Evolutionary conservation across 2,888 invertebrate genomes (phyloP).

Genomic region (Globia sparganii): DNA sequence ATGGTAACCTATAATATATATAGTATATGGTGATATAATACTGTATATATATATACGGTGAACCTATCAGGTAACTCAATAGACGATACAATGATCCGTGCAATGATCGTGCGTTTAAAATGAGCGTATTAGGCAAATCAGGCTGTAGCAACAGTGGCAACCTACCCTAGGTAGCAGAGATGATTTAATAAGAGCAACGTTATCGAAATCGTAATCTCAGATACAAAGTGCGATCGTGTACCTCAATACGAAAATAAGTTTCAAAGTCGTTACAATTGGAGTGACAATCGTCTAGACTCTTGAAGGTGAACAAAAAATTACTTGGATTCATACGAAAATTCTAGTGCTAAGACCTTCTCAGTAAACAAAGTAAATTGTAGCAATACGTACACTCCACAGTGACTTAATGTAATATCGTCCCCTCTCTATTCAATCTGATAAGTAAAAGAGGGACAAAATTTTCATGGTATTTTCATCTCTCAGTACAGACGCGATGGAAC

Average conservation of each 20-base stretch:
- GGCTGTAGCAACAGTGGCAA: background rate
- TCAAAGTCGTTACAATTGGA: conserved; percentile 79
- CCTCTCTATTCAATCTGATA: conserved; percentile 80
- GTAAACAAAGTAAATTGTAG: conserved; percentile 84
- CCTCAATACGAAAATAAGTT: conserved; percentile 75
- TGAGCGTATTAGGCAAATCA: conserved; percentile 18
- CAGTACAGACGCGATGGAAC: conserved; percentile 87
- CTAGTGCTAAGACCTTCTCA: conserved; percentile 76
- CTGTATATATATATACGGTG: too few species aligned
- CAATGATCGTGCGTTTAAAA: conserved; percentile 21
- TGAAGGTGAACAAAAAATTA: conserved; percentile 84
- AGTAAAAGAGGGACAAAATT: conserved; percentile 82
- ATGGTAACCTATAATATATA: too few species aligned
- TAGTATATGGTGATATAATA: too few species aligned
- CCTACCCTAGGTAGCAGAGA: background rate
- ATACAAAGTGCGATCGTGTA: conserved; percentile 53
- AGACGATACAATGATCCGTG: conserved; percentile 3
- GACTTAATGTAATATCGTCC: conserved; percentile 83
- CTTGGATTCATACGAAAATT: conserved; percentile 81
- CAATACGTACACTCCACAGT: conserved; percentile 81
- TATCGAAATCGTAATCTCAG: conserved; percentile 18
- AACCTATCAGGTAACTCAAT: conserved; percentile 16
- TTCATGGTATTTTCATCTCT: conserved; percentile 89
- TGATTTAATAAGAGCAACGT: conserved; percentile 17
- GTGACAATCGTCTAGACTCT: conserved; percentile 81